These are phyloP conservation scores for Andrena bucephala DNA, from an alignment of 2,888 invertebrate genomes.

Conservation along the genomic window DNA sequence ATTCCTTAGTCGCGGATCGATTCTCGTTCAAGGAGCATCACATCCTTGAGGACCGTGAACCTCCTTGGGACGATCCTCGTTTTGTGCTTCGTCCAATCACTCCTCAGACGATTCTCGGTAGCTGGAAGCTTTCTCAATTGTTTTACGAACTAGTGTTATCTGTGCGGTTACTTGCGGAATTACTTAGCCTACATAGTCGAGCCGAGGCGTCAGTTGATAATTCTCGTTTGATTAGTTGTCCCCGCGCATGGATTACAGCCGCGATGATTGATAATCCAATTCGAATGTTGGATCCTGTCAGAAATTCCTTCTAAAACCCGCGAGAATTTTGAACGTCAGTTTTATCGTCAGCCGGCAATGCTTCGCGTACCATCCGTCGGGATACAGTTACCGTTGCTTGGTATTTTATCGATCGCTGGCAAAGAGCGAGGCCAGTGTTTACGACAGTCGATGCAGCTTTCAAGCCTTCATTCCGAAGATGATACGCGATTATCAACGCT, in stretches of 20 bases:
- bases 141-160: constrained; percentile 56
- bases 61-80: constrained; percentile 27
- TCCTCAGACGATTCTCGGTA: constrained; percentile 39
- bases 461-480: constrained; percentile 3
- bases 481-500: constrained; percentile 56
- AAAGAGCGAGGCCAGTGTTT: not conserved
- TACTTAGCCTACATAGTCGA: constrained; percentile 38
- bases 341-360: constrained; percentile 5
- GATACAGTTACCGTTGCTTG: not conserved
- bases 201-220: constrained; percentile 39
- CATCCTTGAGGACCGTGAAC: constrained; percentile 3
- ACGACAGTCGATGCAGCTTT: constrained; percentile 7
- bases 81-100: constrained; percentile 50
- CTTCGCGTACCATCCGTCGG: constrained; percentile 1
- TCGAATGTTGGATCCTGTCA: too few relatives aligned
- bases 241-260: not conserved
- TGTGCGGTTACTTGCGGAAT: constrained; percentile 61
- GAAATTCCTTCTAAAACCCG: not conserved
- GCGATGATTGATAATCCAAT: not conserved
- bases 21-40: constrained; percentile 23
- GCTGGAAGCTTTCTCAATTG: constrained; percentile 54
- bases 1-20: constrained; percentile 20
- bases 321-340: not conserved
- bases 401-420: not conserved
- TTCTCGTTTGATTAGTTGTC: constrained; percentile 30